These are phyloP conservation scores for Galaxea fascicularis DNA, from an alignment of 92 coral and sea anemone species.

Conservation along the genomic window DNA sequence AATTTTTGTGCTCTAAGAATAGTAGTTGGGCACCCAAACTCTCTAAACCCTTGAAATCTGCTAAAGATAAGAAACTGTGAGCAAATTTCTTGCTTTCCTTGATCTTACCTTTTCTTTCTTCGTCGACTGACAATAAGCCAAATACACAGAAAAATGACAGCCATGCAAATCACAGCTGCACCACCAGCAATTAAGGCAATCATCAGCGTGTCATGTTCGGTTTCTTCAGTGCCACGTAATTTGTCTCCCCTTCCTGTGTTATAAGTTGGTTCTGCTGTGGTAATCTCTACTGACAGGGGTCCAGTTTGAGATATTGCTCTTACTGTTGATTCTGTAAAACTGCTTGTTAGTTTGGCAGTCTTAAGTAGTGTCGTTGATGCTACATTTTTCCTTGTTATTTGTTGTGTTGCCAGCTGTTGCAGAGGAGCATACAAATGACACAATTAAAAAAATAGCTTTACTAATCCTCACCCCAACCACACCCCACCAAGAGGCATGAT, in stretches of 20 bases:
- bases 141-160: conserved; percentile 4
- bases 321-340: not conserved
- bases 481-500: too few relatives aligned
- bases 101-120: conserved; percentile 24
- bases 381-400: not conserved
- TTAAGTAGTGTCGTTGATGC: not conserved
- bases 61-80: too few relatives aligned
- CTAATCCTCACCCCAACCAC: not conserved
- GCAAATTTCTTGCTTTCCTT: not conserved
- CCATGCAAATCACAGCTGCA: conserved; percentile 20
- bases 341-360: not conserved
- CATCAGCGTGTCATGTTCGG: not conserved
- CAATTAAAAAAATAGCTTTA: not conserved
- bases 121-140: conserved; percentile 35
- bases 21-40: too few relatives aligned
- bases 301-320: not conserved
- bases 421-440: not conserved
- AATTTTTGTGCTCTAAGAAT: too few relatives aligned
- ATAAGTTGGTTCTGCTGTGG: not conserved
- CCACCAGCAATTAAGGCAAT: not conserved
- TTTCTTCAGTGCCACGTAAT: not conserved
- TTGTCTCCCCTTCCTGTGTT: not conserved
- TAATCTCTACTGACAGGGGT: not conserved
- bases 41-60: too few relatives aligned
- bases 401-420: not conserved